Evolutionary conservation across 2,888 invertebrate genomes (phyloP).

Genomic region (Plebejus anna): DNA sequence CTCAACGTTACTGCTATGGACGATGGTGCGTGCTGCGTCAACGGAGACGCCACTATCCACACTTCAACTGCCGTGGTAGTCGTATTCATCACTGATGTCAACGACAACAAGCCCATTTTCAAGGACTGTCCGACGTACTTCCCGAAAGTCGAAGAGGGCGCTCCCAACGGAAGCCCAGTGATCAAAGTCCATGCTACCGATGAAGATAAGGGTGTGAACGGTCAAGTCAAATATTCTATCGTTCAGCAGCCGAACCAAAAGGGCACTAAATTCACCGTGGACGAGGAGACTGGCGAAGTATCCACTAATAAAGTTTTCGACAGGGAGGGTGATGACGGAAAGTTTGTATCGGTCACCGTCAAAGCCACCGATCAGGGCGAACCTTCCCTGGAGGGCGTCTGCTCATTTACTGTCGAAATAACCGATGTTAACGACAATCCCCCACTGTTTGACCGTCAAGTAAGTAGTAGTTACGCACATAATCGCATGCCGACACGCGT

Average conservation of each 20-base stretch:
- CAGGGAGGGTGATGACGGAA: conserved; percentile 97
- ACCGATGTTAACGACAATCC: conserved; percentile 99
- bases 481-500: conserved; percentile 46
- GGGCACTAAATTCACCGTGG: conserved; percentile 96
- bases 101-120: conserved; percentile 97
- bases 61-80: conserved; percentile 97
- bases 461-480: conserved; percentile 61
- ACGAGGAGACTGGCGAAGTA: conserved; percentile 96
- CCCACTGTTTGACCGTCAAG: conserved; percentile 96
- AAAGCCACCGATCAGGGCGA: conserved; percentile 99
- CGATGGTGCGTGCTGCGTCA: conserved; percentile 97
- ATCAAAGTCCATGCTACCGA: conserved; percentile 97
- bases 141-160: conserved; percentile 96
- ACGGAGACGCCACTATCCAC: conserved; percentile 92
- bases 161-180: conserved; percentile 95
- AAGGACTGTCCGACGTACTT: conserved; percentile 95
- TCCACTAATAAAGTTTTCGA: conserved; percentile 98
- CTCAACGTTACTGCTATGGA: conserved; percentile 98
- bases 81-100: conserved; percentile 97
- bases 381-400: conserved; percentile 97
- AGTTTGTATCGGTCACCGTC: conserved; percentile 97
- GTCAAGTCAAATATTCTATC: conserved; percentile 97
- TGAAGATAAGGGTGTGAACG: conserved; percentile 97
- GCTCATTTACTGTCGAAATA: conserved; percentile 98
- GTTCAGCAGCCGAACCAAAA: conserved; percentile 97